Evolutionary conservation across 2,113 vertebrate genomes (phyloP).

Genomic region (Myiagra hebetior): DNA sequence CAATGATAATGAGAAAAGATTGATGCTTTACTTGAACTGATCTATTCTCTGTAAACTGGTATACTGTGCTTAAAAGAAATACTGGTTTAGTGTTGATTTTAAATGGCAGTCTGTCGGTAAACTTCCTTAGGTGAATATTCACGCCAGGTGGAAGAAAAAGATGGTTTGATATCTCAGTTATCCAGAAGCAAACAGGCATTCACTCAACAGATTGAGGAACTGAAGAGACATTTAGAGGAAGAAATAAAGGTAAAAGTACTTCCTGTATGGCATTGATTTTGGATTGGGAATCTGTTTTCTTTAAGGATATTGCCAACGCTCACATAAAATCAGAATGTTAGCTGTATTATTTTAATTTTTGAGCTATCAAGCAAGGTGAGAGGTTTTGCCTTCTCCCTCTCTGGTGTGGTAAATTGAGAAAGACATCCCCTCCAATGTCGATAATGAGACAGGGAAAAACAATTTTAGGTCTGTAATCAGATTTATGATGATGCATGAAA

Average conservation of each 20-base stretch:
- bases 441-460: neutral
- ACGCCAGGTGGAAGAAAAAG: constrained; percentile 82
- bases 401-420: neutral
- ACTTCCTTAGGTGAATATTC: constrained; percentile 34
- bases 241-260: constrained; percentile 77
- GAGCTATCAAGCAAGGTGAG: neutral
- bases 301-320: neutral
- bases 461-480: neutral
- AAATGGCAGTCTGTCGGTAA: neutral
- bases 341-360: neutral
- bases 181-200: constrained; percentile 80
- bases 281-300: neutral
- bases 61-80: constrained; percentile 21
- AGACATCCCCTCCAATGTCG: fast-evolving
- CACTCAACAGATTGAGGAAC: constrained; percentile 82
- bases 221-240: constrained; percentile 83
- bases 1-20: neutral
- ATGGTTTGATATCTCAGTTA: constrained; percentile 81
- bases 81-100: neutral
- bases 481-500: neutral
- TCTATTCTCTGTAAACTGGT: neutral
- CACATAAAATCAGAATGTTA: neutral
- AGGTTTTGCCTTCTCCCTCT: neutral
- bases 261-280: neutral
- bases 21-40: neutral